Base-by-base conservation (phyloP, 2,113 vertebrate genomes). In the Dendropsophus ebraccatus region DNA sequence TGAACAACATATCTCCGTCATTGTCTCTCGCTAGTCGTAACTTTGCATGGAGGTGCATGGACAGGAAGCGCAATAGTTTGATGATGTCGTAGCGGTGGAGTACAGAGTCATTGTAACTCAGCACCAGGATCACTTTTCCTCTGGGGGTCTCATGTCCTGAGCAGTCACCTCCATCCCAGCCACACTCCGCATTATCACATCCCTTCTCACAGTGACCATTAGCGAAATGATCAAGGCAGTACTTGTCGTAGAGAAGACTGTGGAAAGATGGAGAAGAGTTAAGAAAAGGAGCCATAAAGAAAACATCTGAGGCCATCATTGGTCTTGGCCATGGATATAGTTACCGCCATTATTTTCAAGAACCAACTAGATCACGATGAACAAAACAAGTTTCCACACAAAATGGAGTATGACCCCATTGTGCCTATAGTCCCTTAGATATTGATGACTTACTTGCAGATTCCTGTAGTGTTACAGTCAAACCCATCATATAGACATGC, bases 121-220 rank as follows among this genome's bases (percentile, higher is more conserved):
- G 54, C 86, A 93, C 82, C 8, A 96, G 87, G 32, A 95, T 88
- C 81, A 96, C 87, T 1, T 92, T 93, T 58, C 94, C 92, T 75
- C 88, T 91, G 0, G 88, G 41, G 21, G 23, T 78, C 41, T 91
- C 89, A 0, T 79, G 84, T 80, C 8, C 52, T 16, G 93, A 90
- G 90, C 96, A 97, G 90, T 97, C 96, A 1, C 94, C 95, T 25
- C 96, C 96, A 1, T 97, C 96, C 96, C 96, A 97, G 41, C 96
- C 96, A n/a, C 96, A 97, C 85, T 92, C 88, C 5, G 92, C 93
- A 0, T 50, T 93, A 90, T 95, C 86, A 60, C 96, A 97, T 23
- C 96, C 95, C 45, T 92, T 92, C 75, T 96, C 96, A 1, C 96
- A 97, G 92, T 95, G 93, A 1, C 91, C 93, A 2, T 96, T 95